Percentiles rank a stretch among this genome's conserved stretches.
Evolutionary conservation across 2,888 invertebrate genomes (phyloP).

Genomic region (Thera britannica): DNA sequence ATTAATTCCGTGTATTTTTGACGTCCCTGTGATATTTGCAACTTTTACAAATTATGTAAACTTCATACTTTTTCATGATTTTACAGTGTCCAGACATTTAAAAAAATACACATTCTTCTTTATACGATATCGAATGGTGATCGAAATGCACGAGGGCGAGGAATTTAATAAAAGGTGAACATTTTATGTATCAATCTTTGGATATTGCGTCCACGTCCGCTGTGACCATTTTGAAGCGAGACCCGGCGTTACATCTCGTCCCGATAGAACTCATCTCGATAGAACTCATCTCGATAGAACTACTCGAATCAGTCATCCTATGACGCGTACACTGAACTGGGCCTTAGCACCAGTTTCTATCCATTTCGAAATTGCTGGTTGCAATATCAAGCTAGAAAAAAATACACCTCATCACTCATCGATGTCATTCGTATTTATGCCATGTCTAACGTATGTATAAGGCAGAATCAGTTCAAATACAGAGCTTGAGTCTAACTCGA

Average conservation of each 20-base stretch:
- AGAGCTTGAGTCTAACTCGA: no score
- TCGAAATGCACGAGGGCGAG: background rate
- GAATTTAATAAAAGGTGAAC: slow-evolving; percentile 17
- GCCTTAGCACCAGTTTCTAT: background rate
- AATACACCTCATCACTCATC: no score
- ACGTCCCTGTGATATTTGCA: no score
- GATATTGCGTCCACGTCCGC: slow-evolving; percentile 5
- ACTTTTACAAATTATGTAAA: no score
- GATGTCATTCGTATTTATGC: no score
- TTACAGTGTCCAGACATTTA: no score
- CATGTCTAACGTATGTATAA: no score
- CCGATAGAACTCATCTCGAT: slow-evolving; percentile 7
- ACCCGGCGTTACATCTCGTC: slow-evolving; percentile 5
- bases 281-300: slow-evolving; percentile 8
- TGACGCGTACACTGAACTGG: slow-evolving; percentile 16
- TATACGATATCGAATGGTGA: no score
- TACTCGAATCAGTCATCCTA: background rate
- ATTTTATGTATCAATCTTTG: slow-evolving; percentile 17
- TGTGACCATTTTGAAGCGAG: slow-evolving; percentile 12
- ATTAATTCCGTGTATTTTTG: no score
- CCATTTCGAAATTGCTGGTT: background rate
- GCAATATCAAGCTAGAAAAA: background rate
- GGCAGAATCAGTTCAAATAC: no score
- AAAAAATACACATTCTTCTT: no score
- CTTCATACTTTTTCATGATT: no score